Percentiles rank a stretch among this genome's conserved stretches.
phyloP scores from a whole-genome alignment of 1,140 invertebrate species.

The Lanistes nyassanus region DNA sequence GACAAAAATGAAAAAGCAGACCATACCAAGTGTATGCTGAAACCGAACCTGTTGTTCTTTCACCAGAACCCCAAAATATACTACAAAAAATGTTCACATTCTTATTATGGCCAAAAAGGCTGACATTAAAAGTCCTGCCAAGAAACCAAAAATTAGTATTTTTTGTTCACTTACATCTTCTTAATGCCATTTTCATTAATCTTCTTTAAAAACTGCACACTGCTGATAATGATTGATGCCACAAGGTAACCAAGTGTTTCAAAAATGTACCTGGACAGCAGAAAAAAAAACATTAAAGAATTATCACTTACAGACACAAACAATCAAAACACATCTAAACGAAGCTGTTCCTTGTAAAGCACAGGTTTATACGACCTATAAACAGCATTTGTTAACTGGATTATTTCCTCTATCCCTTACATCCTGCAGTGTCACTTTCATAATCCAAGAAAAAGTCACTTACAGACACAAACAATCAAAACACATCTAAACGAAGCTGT shows the following conservation, averaged over 20 bases:
- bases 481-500: too few species aligned
- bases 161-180: conserved; percentile 72
- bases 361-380: too few species aligned
- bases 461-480: too few species aligned
- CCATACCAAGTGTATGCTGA: too few species aligned
- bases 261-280: conserved; percentile 85
- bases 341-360: too few species aligned
- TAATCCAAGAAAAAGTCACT: too few species aligned
- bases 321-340: too few species aligned
- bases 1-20: not conserved
- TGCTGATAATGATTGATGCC: conserved; percentile 85
- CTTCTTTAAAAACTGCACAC: conserved; percentile 81
- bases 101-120: not conserved
- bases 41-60: too few species aligned
- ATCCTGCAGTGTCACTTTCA: too few species aligned
- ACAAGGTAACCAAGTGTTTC: conserved; percentile 91
- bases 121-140: not conserved
- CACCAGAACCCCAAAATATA: too few species aligned
- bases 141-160: not conserved
- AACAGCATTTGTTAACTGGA: too few species aligned
- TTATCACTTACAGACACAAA: not conserved
- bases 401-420: too few species aligned
- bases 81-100: not conserved
- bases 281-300: conserved; percentile 9
- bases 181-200: conserved; percentile 84